Conservation (phyloP, 2,113 vertebrate species). For the Onychostruthus taczanowskii region DNA sequence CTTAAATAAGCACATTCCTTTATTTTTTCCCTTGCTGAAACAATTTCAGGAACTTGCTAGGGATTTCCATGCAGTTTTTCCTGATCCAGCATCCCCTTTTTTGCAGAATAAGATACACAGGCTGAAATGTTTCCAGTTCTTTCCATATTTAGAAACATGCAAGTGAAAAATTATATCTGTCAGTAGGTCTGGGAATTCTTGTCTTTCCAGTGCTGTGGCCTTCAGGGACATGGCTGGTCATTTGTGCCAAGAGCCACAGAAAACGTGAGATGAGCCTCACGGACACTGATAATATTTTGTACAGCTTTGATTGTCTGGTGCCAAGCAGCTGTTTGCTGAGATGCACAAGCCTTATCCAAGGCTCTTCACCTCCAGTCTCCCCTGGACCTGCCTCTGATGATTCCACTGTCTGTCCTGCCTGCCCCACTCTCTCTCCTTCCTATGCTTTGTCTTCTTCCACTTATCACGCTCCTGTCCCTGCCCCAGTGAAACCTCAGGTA, state of each 20-base stretch:
- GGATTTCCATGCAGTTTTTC: background rate
- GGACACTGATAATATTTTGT: background rate
- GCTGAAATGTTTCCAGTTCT: background rate
- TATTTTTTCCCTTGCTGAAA: background rate
- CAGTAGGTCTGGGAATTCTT: background rate
- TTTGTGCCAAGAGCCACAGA: background rate
- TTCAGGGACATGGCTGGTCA: background rate
- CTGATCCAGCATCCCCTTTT: background rate
- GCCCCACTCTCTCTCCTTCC: background rate
- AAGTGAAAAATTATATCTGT: background rate
- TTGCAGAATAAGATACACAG: background rate
- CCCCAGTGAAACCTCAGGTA: background rate
- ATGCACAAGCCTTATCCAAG: background rate
- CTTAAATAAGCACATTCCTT: background rate
- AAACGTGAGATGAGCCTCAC: rapidly evolving
- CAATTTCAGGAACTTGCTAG: background rate
- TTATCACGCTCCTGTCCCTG: background rate
- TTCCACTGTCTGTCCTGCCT: background rate
- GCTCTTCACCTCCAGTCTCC: rapidly evolving
- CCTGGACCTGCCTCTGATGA: background rate
- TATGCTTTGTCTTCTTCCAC: background rate
- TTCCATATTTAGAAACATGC: background rate
- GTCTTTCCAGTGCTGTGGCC: background rate
- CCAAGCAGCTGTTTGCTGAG: background rate
- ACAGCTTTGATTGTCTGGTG: background rate